Conservation (phyloP, 2,797 vertebrate species). For the Danio jaintianensis region DNA sequence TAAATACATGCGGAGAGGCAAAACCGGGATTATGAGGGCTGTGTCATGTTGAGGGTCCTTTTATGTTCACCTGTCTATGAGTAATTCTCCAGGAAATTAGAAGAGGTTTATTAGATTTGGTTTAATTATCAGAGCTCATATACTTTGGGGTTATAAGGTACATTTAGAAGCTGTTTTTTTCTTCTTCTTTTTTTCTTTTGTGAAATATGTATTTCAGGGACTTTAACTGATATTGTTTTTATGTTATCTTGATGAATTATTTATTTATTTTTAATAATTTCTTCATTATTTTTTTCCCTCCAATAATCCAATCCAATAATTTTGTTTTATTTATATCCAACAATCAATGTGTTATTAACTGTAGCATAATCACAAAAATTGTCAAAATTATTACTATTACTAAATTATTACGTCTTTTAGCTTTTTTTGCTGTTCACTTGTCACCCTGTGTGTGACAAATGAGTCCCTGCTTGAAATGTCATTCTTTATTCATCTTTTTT, state of each 20-base stretch:
- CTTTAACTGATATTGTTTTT: too few relatives aligned
- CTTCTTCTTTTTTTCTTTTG: background rate
- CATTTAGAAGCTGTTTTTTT: background rate
- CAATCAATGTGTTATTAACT: too few relatives aligned
- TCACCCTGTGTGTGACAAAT: background rate
- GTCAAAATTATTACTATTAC: too few relatives aligned
- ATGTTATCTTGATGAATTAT: too few relatives aligned
- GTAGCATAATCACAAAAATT: too few relatives aligned
- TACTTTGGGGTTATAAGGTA: background rate
- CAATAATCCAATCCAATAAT: too few relatives aligned
- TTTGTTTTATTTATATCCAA: too few relatives aligned
- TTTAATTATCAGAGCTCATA: conserved; percentile 13
- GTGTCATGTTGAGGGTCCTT: conserved; percentile 27
- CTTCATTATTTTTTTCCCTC: too few relatives aligned
- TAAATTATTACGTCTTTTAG: too few relatives aligned
- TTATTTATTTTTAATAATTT: too few relatives aligned
- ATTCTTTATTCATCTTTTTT: conserved; percentile 2
- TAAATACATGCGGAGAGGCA: conserved; percentile 45
- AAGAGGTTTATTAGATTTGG: conserved; percentile 1
- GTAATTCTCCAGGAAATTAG: conserved; percentile 15
- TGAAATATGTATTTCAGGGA: too few relatives aligned
- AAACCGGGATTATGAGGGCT: conserved; percentile 10
- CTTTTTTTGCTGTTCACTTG: background rate
- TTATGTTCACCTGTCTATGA: conserved; percentile 19
- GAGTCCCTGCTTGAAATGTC: background rate